Conservation (phyloP, 2,888 invertebrate species). For the Athalia rosae region DNA sequence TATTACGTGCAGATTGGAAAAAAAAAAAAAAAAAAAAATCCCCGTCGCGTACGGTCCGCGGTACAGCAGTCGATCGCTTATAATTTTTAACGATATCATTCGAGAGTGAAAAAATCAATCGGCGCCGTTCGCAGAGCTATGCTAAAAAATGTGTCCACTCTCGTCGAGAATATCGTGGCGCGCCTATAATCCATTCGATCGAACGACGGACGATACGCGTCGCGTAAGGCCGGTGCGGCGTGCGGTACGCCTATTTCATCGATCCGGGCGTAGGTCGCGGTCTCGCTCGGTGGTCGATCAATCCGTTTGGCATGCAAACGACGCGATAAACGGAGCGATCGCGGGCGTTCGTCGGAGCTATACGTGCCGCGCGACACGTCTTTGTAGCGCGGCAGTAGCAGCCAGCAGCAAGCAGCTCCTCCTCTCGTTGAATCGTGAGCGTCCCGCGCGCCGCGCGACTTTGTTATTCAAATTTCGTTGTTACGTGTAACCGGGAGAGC, state of each 20-base stretch:
- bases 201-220: too few species aligned
- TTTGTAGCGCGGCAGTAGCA: too few species aligned
- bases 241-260: background rate
- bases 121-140: too few species aligned
- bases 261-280: slow-evolving; percentile 3
- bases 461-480: slow-evolving; percentile 69
- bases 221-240: too few species aligned
- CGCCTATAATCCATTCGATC: too few species aligned
- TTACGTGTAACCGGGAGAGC: background rate
- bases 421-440: background rate
- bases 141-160: too few species aligned
- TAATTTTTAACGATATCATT: too few species aligned
- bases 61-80: too few species aligned
- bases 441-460: slow-evolving; percentile 56
- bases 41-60: background rate
- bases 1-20: background rate
- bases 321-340: slow-evolving; percentile 54
- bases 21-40: background rate
- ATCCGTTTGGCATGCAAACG: slow-evolving; percentile 62
- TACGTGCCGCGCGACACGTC: background rate
- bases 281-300: slow-evolving; percentile 44
- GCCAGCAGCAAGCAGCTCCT: background rate
- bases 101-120: too few species aligned
- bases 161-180: too few species aligned
- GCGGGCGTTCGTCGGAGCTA: background rate